Percentiles rank a stretch among this genome's conserved stretches.
Evolutionary conservation across 2,888 invertebrate genomes (phyloP).

Genomic region (Campaea margaritaria): DNA sequence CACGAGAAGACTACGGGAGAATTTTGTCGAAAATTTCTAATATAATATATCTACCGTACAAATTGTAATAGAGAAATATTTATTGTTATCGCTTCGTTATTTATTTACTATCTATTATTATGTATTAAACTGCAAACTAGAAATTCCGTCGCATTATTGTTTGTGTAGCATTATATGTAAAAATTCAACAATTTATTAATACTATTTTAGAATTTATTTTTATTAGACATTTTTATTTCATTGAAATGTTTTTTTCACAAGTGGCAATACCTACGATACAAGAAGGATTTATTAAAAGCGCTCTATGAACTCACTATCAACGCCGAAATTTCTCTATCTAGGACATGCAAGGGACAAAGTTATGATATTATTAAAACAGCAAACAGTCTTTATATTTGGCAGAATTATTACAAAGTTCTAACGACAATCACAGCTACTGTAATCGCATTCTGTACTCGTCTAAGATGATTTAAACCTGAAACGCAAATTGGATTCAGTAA

Average conservation of each 20-base stretch:
- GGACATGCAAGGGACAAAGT: slow-evolving; percentile 38
- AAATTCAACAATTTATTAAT: slow-evolving; percentile 52
- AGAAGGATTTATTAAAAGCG: slow-evolving; percentile 36
- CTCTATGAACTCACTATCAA: slow-evolving; percentile 40
- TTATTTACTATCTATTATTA: slow-evolving; percentile 68
- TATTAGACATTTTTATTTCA: slow-evolving; percentile 41
- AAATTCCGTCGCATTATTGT: slow-evolving; percentile 78
- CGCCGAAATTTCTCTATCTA: slow-evolving; percentile 37
- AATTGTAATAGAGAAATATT: slow-evolving; percentile 77
- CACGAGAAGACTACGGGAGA: slow-evolving; percentile 76
- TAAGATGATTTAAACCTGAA: background rate
- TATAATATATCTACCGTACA: slow-evolving; percentile 70
- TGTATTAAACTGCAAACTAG: slow-evolving; percentile 65
- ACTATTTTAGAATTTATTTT: slow-evolving; percentile 46
- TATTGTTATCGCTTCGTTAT: slow-evolving; percentile 68
- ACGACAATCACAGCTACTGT: slow-evolving; percentile 11
- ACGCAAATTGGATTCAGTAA: background rate
- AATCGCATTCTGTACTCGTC: slow-evolving; percentile 2
- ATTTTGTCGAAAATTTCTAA: slow-evolving; percentile 73
- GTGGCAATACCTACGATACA: slow-evolving; percentile 44
- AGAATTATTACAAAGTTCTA: slow-evolving; percentile 38
- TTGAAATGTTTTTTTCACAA: slow-evolving; percentile 40
- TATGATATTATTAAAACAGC: slow-evolving; percentile 31
- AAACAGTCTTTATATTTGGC: slow-evolving; percentile 45
- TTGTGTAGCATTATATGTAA: slow-evolving; percentile 54